A percentile compares a stretch with the other conserved stretches of the same genome.
Evolutionary conservation across 2,113 vertebrate species (phyloP).

Genomic region (Astur gentilis): DNA sequence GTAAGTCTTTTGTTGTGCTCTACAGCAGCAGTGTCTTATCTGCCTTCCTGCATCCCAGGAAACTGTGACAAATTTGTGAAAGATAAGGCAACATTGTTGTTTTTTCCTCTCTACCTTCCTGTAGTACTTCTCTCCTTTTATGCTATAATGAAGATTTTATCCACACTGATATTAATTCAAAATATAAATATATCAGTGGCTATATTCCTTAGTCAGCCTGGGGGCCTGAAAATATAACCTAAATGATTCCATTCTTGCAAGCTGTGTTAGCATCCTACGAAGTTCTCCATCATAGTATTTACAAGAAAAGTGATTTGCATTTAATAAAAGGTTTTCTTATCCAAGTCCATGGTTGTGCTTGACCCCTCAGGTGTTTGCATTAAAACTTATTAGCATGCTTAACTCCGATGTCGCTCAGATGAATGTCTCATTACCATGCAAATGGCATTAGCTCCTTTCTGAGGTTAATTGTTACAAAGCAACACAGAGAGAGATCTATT

Average conservation of each 20-base stretch:
- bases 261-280: background rate
- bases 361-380: constrained; percentile 60
- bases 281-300: background rate
- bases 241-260: background rate
- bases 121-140: background rate
- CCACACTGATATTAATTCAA: background rate
- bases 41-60: background rate
- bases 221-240: background rate
- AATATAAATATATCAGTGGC: background rate
- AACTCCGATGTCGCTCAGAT: background rate
- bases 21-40: background rate
- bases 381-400: constrained; percentile 54
- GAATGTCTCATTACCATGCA: constrained; percentile 59
- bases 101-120: background rate
- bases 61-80: background rate
- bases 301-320: constrained; percentile 50
- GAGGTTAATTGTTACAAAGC: constrained; percentile 57
- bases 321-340: constrained; percentile 53
- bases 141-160: background rate
- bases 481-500: background rate
- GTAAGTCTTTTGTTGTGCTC: background rate
- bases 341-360: constrained; percentile 15
- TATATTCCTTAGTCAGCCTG: background rate
- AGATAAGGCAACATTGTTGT: background rate
- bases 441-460: constrained; percentile 25